These are phyloP conservation scores for Delia radicum DNA, from an alignment of 1,140 invertebrate genomes.

Conservation along the genomic window DNA sequence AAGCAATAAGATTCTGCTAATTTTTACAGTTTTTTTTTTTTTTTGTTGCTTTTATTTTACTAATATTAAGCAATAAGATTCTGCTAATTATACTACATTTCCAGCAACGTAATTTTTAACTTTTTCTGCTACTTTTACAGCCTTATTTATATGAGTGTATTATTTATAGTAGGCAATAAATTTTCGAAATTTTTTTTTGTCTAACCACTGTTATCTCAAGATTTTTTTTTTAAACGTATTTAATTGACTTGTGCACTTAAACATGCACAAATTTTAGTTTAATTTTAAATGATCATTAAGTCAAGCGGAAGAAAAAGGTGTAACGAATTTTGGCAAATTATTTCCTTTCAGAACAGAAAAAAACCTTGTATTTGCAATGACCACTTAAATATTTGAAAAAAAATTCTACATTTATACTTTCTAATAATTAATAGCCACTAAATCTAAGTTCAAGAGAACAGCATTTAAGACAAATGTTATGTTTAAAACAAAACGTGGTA, in stretches of 20 bases:
- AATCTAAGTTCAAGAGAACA: neutral
- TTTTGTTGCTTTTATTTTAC: too few relatives aligned
- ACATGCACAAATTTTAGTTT: neutral
- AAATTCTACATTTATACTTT: too few relatives aligned
- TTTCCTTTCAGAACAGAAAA: conserved; percentile 37
- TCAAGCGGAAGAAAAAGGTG: neutral
- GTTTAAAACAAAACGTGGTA: neutral
- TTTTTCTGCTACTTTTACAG: too few relatives aligned
- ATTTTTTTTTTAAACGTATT: neutral
- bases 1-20: too few relatives aligned
- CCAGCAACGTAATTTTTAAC: too few relatives aligned
- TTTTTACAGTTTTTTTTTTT: too few relatives aligned
- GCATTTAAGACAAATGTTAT: neutral
- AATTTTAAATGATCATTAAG: neutral
- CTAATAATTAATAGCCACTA: neutral
- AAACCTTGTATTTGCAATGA: neutral
- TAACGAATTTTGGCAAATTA: conserved; percentile 33
- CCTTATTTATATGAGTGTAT: too few relatives aligned
- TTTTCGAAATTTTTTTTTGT: neutral
- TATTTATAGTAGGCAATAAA: too few relatives aligned
- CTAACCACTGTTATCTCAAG: neutral
- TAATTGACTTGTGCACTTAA: neutral
- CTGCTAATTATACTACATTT: too few relatives aligned
- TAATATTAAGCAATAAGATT: too few relatives aligned
- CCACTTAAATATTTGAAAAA: neutral